phyloP scores from a whole-genome alignment of 2,797 vertebrate genomes.

The Pseudomugil tenellus region DNA sequence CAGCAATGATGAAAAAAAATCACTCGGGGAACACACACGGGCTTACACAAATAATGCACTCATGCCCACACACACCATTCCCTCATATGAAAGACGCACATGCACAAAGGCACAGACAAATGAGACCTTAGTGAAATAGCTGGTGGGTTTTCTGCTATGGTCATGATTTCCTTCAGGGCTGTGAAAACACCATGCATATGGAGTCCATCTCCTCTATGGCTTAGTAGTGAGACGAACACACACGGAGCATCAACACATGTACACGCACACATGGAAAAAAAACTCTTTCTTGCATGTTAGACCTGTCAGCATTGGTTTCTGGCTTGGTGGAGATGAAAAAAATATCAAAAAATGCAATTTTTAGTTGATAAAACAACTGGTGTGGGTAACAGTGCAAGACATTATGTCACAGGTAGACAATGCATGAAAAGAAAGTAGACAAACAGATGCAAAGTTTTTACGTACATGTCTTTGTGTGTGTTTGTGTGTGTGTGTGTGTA shows the following conservation, averaged over 20 bases:
- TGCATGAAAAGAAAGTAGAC: conserved; percentile 8
- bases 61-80: conserved; percentile 21
- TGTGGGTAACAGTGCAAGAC: conserved; percentile 1
- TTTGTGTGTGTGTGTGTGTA: neutral
- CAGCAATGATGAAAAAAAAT: conserved; percentile 43
- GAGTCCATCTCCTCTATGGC: conserved; percentile 80
- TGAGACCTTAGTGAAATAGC: conserved; percentile 73
- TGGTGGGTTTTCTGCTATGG: conserved; percentile 76
- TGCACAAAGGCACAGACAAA: conserved; percentile 69
- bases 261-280: conserved; percentile 53
- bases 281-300: conserved; percentile 42
- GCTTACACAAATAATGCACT: conserved; percentile 53
- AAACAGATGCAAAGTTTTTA: neutral
- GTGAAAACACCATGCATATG: conserved; percentile 83
- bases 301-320: conserved; percentile 29
- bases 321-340: conserved; percentile 9
- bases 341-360: neutral
- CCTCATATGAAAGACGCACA: conserved; percentile 47
- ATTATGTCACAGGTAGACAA: conserved; percentile 24
- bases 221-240: conserved; percentile 64
- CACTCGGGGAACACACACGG: conserved; percentile 62
- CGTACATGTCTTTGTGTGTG: too few relatives aligned
- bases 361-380: conserved; percentile 19
- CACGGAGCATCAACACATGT: conserved; percentile 50
- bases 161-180: conserved; percentile 81